Evolutionary conservation across 2,888 invertebrate species (phyloP), one percentile per base, ranked within the genome.

Genomic region (Unio delphinus): DNA sequence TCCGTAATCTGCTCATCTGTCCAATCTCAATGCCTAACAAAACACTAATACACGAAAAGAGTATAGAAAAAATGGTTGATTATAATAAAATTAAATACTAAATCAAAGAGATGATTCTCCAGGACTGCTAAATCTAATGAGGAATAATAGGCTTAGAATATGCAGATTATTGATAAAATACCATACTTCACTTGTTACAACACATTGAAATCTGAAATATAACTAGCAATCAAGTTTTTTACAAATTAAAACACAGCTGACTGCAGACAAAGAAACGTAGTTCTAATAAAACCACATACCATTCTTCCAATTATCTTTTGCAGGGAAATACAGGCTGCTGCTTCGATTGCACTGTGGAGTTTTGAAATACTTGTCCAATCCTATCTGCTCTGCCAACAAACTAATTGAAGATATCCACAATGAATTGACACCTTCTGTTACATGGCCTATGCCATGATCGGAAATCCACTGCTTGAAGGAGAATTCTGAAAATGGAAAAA

Each of bases 301-400:
- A 65, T 74, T 69, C 8, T 66, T 64, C 64, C 69, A 71, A 34
- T 68, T 61, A 26, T 61, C 55, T 26, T 64, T 60, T 60, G 55
- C 70, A 56, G 69, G 54, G 4, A 58, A 57, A 61, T 67, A 71
- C 18, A 56, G 55, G 26, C 17, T 58, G 2, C 55, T 64, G 7
- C 55, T 58, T 54, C 64, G 28, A n/a, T 56, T 54, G 57, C 74
- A 74, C 1, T 34, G 64, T 30, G 56, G 61, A 28, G 64, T 62
- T 15, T 65, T 26, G 26, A 71, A 66, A 54, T 67, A 74, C 34
- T 71, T 56, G 11, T 70, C 62, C 55, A 74, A 56, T 17, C 71
- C 74, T 17, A 63, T 60, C 26, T 66, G 62, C n/a, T 74, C 71
- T n/a, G 68, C 18, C 11, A 74, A 30, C 60, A 67, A 70, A 20